phyloP scores from a whole-genome alignment of 2,797 vertebrate species.

The Phataginus tetradactyla region DNA sequence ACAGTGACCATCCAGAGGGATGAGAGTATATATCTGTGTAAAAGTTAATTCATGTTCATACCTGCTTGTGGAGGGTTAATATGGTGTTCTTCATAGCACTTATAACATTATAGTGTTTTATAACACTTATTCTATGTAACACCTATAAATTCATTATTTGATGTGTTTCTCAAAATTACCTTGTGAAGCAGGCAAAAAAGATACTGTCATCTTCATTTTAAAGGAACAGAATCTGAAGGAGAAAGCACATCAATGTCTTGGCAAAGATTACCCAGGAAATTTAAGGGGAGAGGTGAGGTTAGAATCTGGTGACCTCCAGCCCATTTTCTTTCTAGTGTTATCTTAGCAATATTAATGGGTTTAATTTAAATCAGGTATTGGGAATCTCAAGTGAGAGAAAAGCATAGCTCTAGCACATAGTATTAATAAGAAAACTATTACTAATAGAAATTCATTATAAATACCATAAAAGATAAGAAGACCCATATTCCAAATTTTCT shows the following conservation, averaged over 20 bases:
- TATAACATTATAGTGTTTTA: not conserved
- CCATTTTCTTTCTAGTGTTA: not conserved
- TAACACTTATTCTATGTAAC: not conserved
- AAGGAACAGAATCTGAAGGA: not conserved
- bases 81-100: not conserved
- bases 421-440: not conserved
- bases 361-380: not conserved
- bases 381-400: not conserved
- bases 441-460: not conserved
- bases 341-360: not conserved
- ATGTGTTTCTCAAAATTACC: not conserved
- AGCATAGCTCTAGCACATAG: not conserved
- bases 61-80: not conserved
- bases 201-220: constrained; percentile 6
- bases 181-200: not conserved
- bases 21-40: not conserved
- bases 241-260: not conserved
- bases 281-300: not conserved
- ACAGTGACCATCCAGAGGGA: not conserved
- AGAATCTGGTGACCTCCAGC: not conserved
- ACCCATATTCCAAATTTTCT: constrained; percentile 44
- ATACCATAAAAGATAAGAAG: not conserved
- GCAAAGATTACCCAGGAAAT: not conserved
- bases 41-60: not conserved
- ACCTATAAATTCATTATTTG: not conserved